Evolutionary conservation across 2,113 vertebrate genomes (phyloP).

Genomic region (Parus major): DNA sequence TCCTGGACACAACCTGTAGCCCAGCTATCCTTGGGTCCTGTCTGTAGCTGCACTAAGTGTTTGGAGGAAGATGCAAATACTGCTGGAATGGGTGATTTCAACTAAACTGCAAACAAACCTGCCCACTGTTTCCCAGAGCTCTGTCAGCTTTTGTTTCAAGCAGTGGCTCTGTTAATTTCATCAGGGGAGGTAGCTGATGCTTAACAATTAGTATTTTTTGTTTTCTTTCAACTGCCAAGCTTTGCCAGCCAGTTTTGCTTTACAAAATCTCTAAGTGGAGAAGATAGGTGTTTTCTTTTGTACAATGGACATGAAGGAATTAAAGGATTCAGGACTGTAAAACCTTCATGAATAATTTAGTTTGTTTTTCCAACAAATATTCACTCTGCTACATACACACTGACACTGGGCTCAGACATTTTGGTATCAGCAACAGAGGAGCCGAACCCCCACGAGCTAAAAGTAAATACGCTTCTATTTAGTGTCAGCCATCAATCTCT

Average conservation of each 20-base stretch:
- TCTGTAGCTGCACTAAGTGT: not conserved
- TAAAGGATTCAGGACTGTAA: slow-evolving; percentile 10
- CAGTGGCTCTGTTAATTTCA: not conserved
- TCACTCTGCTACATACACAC: not conserved
- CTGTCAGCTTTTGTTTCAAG: not conserved
- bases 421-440: not conserved
- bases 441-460: not conserved
- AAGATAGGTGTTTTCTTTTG: slow-evolving; percentile 7
- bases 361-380: not conserved
- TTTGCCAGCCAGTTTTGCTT: not conserved
- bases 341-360: slow-evolving; percentile 26
- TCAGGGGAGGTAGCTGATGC: not conserved
- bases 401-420: not conserved
- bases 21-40: not conserved
- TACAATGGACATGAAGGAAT: slow-evolving; percentile 16
- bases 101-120: not conserved
- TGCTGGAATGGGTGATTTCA: not conserved
- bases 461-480: slow-evolving; percentile 22
- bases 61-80: not conserved
- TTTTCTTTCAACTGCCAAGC: slow-evolving; percentile 4
- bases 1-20: not conserved
- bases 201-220: not conserved
- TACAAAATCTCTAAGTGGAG: not conserved
- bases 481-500: not conserved
- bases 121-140: not conserved